These are phyloP conservation scores for Ernsta delagoae DNA, from an alignment of 2,888 invertebrate genomes.

Conservation along the genomic window DNA sequence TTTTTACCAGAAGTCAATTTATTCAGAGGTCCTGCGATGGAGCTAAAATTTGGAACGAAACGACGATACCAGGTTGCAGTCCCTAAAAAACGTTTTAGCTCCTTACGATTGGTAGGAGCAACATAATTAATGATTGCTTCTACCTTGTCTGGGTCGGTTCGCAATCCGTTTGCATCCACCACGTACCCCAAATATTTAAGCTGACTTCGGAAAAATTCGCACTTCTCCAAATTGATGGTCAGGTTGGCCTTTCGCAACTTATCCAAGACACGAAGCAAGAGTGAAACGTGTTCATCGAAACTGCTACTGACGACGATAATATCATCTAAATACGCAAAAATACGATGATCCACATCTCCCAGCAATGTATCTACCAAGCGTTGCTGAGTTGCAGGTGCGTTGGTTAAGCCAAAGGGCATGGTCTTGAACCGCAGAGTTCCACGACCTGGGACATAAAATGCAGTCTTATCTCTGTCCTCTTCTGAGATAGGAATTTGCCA, in stretches of 20 bases:
- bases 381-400: not conserved
- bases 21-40: not conserved
- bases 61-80: not conserved
- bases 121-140: not conserved
- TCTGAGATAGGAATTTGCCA: not conserved
- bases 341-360: not conserved
- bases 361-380: not conserved
- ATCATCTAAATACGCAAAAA: not conserved
- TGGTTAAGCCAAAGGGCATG: not conserved
- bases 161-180: not conserved
- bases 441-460: not conserved
- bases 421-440: not conserved
- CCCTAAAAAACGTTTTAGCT: not conserved
- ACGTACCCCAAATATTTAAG: not conserved
- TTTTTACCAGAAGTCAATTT: not conserved
- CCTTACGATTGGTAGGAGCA: not conserved
- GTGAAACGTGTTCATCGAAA: not conserved
- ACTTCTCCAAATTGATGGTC: not conserved
- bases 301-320: not conserved
- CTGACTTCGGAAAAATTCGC: not conserved
- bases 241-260: not conserved
- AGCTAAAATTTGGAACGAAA: not conserved
- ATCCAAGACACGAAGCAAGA: not conserved
- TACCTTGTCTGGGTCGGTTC: not conserved
- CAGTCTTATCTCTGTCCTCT: not conserved